A percentile compares a stretch with the other conserved stretches of the same genome.
phyloP scores from a whole-genome alignment of 2,888 invertebrate species.

The Panopea generosa region DNA sequence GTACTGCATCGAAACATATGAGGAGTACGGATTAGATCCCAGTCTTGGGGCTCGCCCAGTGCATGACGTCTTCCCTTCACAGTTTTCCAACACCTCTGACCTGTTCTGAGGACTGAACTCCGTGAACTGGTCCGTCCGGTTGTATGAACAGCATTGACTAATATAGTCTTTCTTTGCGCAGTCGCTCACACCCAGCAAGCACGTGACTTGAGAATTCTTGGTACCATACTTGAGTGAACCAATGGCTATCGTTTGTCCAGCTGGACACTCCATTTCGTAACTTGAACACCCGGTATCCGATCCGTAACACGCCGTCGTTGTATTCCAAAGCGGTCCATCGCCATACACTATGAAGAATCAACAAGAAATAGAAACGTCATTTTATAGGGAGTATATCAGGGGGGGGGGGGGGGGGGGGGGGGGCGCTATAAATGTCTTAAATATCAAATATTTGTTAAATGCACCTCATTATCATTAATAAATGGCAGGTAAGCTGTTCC shows the following conservation, averaged over 20 bases:
- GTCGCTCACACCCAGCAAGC: constrained; percentile 42
- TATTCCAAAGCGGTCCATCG: constrained; percentile 22
- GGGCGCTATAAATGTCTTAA: too few species aligned
- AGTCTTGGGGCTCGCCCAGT: constrained; percentile 45
- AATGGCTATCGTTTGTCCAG: constrained; percentile 28
- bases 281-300: constrained; percentile 35
- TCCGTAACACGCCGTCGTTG: constrained; percentile 45
- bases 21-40: constrained; percentile 19
- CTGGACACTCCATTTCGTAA: constrained; percentile 30
- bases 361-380: neutral
- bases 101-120: constrained; percentile 32
- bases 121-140: constrained; percentile 34
- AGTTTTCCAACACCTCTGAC: constrained; percentile 22
- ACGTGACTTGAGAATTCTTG: constrained; percentile 12
- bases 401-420: too few species aligned
- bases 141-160: constrained; percentile 32
- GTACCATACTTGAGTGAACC: constrained; percentile 43
- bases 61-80: constrained; percentile 36
- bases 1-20: constrained; percentile 49
- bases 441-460: too few species aligned
- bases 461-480: too few species aligned
- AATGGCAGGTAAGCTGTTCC: too few species aligned
- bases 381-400: too few species aligned
- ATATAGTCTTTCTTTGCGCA: constrained; percentile 9
- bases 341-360: neutral